A percentile compares a stretch with the other conserved stretches of the same genome.
Evolutionary conservation across 2,797 vertebrate species (phyloP).

Genomic region (Tragelaphus oryx): DNA sequence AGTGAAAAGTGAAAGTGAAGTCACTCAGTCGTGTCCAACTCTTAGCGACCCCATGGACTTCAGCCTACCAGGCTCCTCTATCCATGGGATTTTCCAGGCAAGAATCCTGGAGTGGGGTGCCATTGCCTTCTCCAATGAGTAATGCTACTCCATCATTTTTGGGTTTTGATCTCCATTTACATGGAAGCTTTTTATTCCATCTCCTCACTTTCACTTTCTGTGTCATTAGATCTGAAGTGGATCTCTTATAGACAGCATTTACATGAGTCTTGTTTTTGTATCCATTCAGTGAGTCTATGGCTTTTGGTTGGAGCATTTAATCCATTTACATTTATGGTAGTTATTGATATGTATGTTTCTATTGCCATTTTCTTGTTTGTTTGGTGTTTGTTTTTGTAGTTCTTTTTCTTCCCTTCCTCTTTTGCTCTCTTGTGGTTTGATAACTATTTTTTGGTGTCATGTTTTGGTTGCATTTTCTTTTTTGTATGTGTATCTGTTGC

Average conservation of each 20-base stretch:
- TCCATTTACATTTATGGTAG: not conserved
- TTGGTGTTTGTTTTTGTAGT: not conserved
- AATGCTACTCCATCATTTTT: not conserved
- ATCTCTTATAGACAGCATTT: not conserved
- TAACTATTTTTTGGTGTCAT: not conserved
- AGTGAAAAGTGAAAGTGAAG: too few species aligned
- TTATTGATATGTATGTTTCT: not conserved
- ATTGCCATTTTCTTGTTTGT: not conserved
- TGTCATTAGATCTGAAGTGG: not conserved
- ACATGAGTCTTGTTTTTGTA: not conserved
- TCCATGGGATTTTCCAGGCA: too few species aligned
- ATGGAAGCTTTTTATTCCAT: not conserved
- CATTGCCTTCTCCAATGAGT: not conserved
- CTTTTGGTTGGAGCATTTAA: not conserved
- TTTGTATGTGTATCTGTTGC: not conserved
- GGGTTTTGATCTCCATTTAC: not conserved
- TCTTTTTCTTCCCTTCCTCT: not conserved
- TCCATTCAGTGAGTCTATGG: not conserved
- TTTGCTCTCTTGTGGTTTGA: not conserved
- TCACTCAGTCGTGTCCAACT: too few species aligned
- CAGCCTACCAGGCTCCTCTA: too few species aligned
- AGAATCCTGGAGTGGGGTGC: too few species aligned
- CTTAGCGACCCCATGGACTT: too few species aligned
- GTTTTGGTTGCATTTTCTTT: not conserved
- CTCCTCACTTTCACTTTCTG: not conserved